Evolutionary conservation across 2,113 vertebrate species (phyloP), one percentile per base, ranked within the genome.

Genomic region (Eudorcas thomsonii): DNA sequence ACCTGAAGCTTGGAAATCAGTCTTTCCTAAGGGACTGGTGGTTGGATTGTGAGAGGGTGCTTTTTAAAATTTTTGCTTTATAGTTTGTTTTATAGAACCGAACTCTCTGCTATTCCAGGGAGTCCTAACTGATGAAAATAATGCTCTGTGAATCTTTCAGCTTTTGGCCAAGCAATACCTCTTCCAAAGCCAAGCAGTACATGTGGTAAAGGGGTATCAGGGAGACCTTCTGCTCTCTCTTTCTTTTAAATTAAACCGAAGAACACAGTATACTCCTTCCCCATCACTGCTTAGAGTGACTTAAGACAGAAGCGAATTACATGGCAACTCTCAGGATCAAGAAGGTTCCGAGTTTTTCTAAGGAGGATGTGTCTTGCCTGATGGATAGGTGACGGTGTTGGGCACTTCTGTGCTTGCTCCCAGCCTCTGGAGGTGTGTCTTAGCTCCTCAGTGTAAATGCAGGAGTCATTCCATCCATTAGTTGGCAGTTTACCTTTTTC

Each of bases 341-440:
- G 23, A 30, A 39, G 28, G 7, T 62, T 50, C 52, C 1, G 7
- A 10, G 48, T 52, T 30, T 0, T 50, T 39, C 48, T 25, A 1
- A 82, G 48, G 14, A 81, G 43, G 17, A 14, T 39, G 45, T 23
- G 19, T 59, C 21, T 77, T 10, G 39, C 26, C 88, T 7, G n/a
- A 36, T n/a, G 36, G 43, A 0, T 23, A 2, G 62, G 3, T 15
- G 55, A n/a, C 4, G 3, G 1, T 12, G 5, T 64, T 60, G 17
- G n/a, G 57, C 8, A 21, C 39, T 2, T 30, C 3, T 1, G 6
- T 62, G 50, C 77, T 83, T 50, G 16, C 67, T 7, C 82, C 59
- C 60, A 23, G 33, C 62, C 33, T 33, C 26, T 11, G 9, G 57
- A 39, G 7, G 2, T 45, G 23, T 86, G 45, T 52, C 13, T 21